phyloP scores from a whole-genome alignment of 2,113 vertebrate species.

The Gavialis gangeticus region DNA sequence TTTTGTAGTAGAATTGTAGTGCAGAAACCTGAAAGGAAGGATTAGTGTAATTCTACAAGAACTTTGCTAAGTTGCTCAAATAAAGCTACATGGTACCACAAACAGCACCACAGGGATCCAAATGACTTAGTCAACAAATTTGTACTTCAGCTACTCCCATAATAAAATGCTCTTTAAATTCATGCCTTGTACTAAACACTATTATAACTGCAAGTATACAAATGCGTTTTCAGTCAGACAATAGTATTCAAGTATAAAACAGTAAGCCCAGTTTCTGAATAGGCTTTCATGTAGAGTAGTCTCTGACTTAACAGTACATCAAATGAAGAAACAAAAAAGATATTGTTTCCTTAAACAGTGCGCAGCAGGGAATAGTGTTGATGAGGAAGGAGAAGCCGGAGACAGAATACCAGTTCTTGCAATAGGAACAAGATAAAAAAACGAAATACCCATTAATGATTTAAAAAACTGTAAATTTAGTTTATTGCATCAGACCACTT shows the following conservation, averaged over 20 bases:
- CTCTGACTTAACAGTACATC: slow-evolving; percentile 30
- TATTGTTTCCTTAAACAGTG: slow-evolving; percentile 14
- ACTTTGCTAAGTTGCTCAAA: background rate
- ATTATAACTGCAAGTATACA: background rate
- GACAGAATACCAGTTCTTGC: background rate
- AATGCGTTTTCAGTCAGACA: slow-evolving; percentile 49
- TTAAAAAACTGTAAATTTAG: background rate
- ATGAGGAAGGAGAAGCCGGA: background rate
- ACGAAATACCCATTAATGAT: background rate
- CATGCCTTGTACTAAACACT: background rate
- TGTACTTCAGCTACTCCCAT: background rate
- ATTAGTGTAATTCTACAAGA: background rate
- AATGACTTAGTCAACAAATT: background rate
- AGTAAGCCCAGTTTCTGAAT: slow-evolving; percentile 2
- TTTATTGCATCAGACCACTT: background rate
- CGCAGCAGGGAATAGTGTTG: slow-evolving; percentile 27
- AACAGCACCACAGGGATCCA: background rate
- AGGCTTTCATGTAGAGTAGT: slow-evolving; percentile 43
- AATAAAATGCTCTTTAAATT: slow-evolving; percentile 8
- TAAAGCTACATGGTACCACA: background rate
- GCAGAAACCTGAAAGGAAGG: background rate
- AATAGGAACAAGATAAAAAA: background rate
- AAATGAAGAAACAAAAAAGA: background rate
- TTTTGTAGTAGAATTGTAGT: background rate
- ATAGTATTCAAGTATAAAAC: slow-evolving; percentile 23